phyloP scores from a whole-genome alignment of 2,888 invertebrate species.

The Catocala sponsa region DNA sequence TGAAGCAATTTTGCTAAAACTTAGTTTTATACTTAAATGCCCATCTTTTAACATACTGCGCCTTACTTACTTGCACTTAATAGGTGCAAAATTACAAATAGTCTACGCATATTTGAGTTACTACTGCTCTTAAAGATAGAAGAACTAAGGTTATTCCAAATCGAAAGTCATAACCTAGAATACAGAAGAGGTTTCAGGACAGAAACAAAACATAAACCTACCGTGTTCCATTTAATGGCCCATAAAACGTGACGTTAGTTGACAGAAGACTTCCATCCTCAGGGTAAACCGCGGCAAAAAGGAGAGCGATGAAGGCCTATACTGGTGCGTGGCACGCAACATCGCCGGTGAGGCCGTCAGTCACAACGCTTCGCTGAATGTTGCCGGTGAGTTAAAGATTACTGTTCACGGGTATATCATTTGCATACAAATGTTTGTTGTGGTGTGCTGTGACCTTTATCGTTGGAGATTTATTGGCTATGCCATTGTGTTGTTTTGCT shows the following conservation, averaged over 20 bases:
- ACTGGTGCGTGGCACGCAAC: constrained; percentile 99
- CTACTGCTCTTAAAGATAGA: no score
- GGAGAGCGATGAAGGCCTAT: constrained; percentile 97
- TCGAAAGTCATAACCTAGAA: no score
- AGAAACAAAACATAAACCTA: no score
- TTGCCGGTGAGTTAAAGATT: constrained; percentile 91
- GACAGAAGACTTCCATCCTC: constrained; percentile 36
- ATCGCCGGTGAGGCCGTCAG: constrained; percentile 95
- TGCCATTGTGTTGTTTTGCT: constrained; percentile 8
- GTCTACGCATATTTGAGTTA: no score
- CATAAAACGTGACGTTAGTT: constrained; percentile 21
- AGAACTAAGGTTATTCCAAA: no score
- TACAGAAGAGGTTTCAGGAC: no score
- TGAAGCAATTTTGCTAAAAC: no score
- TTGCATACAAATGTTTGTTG: constrained; percentile 52
- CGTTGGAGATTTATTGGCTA: constrained; percentile 15
- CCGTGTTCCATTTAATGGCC: constrained; percentile 6
- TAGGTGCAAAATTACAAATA: no score
- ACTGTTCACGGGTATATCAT: constrained; percentile 25
- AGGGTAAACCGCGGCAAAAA: constrained; percentile 97
- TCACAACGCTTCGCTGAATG: constrained; percentile 97
- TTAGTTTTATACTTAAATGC: no score
- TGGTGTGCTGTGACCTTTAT: constrained; percentile 15
- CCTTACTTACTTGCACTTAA: no score
- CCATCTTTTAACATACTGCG: no score